Evolutionary conservation across 2,888 invertebrate species (phyloP), one percentile per base, ranked within the genome.

Genomic region (Dimorphilus gyrociliatus): DNA sequence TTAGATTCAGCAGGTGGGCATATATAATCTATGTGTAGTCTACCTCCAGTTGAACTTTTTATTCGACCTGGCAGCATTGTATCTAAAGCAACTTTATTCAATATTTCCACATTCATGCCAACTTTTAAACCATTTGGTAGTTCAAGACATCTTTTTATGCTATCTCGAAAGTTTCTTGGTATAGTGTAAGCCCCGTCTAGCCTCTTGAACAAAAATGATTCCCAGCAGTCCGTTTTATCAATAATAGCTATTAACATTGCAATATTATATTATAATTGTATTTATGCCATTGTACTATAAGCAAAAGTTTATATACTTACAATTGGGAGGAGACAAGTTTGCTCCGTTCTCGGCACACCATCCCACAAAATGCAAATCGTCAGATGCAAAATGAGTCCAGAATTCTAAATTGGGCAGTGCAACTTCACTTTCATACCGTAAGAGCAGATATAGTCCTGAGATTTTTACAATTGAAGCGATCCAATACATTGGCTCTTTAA

Each of bases 311-410:
- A 25, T 25, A 25, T 13, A 60, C 66, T 64, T 60, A 73, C 73
- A 78, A 59, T 76, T 75, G 8, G 92, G 92, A 13, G 92, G 90
- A 59, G 90, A 88, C 6, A 92, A 68, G 2, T 88, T 88, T 58
- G 88, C 86, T 18, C 86, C 86, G 37, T 86, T 73, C 0, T 84
- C 81, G 3, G 90, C 90, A 66, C 90, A 90, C 90, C 92, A 94
- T 4, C 92, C 92, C 3, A 94, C 88, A 12, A 86, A 84, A 64
- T 90, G 86, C n/a, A 94, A 81, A 54, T 81, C 78, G 14, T 81
- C 78, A 36, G 82, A 81, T 62, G 88, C 86, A 29, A 94, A 67
- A 50, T 88, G 88, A 4, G 90, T 78, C 92, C 92, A 94, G 61
- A 94, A 92, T 63, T 94, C 92, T 60, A 81, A 79, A 16, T 78